These are phyloP conservation scores for Alauda arvensis DNA, from an alignment of 2,797 vertebrate genomes.

Conservation along the genomic window DNA sequence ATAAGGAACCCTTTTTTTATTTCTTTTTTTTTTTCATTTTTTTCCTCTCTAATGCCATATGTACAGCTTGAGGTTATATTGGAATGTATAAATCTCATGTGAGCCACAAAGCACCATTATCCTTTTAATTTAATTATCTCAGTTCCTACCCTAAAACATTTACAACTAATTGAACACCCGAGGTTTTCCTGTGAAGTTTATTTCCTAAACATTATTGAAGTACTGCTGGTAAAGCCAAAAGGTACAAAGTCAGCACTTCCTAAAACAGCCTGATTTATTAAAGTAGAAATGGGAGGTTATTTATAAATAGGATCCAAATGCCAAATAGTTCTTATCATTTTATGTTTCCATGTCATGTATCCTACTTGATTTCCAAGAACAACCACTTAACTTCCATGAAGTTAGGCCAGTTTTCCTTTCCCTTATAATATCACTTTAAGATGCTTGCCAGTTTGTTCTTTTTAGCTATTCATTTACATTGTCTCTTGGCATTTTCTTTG, in stretches of 20 bases:
- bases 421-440: slow-evolving; percentile 7
- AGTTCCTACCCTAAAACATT: slow-evolving; percentile 71
- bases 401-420: slow-evolving; percentile 33
- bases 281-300: slow-evolving; percentile 26
- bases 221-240: slow-evolving; percentile 71
- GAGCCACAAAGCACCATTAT: slow-evolving; percentile 70
- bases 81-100: slow-evolving; percentile 72
- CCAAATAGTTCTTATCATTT: slow-evolving; percentile 64
- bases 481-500: slow-evolving; percentile 51
- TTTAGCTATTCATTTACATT: slow-evolving; percentile 44
- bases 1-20: slow-evolving; percentile 43
- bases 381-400: slow-evolving; percentile 39
- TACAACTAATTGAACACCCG: slow-evolving; percentile 74
- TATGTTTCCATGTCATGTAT: slow-evolving; percentile 53
- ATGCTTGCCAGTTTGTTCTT: slow-evolving; percentile 25
- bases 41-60: slow-evolving; percentile 61
- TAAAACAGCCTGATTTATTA: slow-evolving; percentile 71
- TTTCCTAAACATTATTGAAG: slow-evolving; percentile 73
- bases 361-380: slow-evolving; percentile 60
- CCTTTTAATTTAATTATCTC: slow-evolving; percentile 79
- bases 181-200: slow-evolving; percentile 75
- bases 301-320: slow-evolving; percentile 39
- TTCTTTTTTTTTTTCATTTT: not conserved
- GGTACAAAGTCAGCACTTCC: slow-evolving; percentile 70
- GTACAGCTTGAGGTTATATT: slow-evolving; percentile 73